Percentiles rank a stretch among this genome's conserved stretches.
Evolutionary conservation across 2,888 invertebrate genomes (phyloP).

Genomic region (Nomada flava): DNA sequence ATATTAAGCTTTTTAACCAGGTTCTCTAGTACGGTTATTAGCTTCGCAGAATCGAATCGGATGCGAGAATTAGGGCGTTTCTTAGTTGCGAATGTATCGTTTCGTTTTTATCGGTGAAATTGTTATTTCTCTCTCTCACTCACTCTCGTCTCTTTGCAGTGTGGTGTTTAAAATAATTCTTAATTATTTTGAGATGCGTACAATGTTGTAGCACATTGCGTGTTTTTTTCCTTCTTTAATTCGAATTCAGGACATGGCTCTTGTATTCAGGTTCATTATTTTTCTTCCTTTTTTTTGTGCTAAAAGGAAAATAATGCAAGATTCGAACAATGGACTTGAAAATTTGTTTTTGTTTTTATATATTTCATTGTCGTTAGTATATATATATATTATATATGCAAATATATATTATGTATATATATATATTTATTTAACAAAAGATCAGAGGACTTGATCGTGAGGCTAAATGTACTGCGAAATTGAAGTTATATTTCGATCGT

Average conservation of each 20-base stretch:
- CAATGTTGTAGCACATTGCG: constrained; percentile 33
- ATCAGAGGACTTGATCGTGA: constrained; percentile 5
- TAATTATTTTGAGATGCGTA: constrained; percentile 23
- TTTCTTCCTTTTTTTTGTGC: not conserved
- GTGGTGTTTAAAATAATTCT: constrained; percentile 30
- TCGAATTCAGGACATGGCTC: not conserved
- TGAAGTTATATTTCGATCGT: constrained; percentile 35
- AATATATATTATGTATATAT: not conserved
- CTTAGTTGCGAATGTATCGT: constrained; percentile 26
- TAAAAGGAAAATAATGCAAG: not conserved
- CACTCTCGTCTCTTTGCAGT: constrained; percentile 1
- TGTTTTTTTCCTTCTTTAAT: not conserved
- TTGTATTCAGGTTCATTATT: not conserved
- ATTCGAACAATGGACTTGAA: not conserved
- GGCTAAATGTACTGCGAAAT: constrained; percentile 50
- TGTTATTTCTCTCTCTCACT: constrained; percentile 14
- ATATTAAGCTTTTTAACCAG: constrained; percentile 31
- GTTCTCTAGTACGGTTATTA: constrained; percentile 34
- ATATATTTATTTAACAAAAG: constrained; percentile 34
- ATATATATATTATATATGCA: constrained; percentile 31
- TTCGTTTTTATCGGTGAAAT: constrained; percentile 26
- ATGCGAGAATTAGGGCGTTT: constrained; percentile 4
- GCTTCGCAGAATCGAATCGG: constrained; percentile 31
- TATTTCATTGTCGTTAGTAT: not conserved
- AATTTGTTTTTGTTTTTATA: constrained; percentile 16